Percentiles rank a stretch among this genome's conserved stretches.
Conservation (phyloP, 2,113 vertebrate species). For the Ciconia stormi region DNA sequence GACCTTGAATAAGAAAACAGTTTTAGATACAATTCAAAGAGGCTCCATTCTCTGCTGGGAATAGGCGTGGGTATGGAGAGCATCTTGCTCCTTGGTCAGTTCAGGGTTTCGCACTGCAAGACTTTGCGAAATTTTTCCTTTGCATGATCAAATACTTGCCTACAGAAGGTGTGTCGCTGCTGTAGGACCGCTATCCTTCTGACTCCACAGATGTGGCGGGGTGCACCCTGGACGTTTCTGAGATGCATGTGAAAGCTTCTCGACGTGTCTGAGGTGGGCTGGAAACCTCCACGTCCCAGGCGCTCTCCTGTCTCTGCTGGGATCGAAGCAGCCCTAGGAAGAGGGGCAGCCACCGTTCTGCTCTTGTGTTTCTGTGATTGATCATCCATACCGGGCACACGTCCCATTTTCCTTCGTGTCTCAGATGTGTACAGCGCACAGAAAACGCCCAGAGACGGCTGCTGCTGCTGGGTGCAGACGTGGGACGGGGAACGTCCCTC, state of each 20-base stretch:
- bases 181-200: background rate
- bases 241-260: background rate
- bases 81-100: background rate
- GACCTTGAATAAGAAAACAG: background rate
- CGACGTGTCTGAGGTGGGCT: background rate
- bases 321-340: background rate
- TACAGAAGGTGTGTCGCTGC: background rate
- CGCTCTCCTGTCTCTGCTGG: background rate
- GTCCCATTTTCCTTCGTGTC: rapidly evolving
- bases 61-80: background rate
- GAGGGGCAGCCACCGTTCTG: background rate
- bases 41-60: background rate
- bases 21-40: background rate
- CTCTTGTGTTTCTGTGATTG: background rate
- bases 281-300: background rate
- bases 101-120: background rate
- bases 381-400: rapidly evolving
- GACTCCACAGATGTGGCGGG: rapidly evolving
- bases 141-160: background rate
- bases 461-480: background rate
- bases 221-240: rapidly evolving
- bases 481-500: background rate
- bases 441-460: background rate
- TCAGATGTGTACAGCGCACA: background rate
- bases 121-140: background rate